A percentile compares a stretch with the other conserved stretches of the same genome.
Conservation (phyloP, 37 sponge, comb jelly and placozoan genomes). For the Mnemiopsis leidyi region DNA sequence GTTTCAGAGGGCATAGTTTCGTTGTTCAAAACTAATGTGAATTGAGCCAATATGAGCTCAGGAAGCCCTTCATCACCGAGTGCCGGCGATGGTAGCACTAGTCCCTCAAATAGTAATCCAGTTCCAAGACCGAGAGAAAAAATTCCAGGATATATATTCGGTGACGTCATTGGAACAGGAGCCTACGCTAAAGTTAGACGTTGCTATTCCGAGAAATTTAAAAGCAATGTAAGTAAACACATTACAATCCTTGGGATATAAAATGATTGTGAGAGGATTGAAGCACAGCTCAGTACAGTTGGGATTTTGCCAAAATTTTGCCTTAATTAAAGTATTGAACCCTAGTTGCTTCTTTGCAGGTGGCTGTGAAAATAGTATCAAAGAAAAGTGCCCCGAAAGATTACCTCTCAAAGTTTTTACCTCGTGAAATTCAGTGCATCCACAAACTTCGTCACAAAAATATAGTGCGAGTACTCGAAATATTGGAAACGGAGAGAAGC, state of each 20-base stretch:
- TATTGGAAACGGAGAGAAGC: constrained; percentile 75
- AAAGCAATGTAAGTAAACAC: constrained; percentile 31
- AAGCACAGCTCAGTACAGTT: too few relatives aligned
- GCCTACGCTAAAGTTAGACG: constrained; percentile 93
- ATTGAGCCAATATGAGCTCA: too few relatives aligned
- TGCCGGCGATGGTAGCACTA: too few relatives aligned
- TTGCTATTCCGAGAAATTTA: constrained; percentile 71
- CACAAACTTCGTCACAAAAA: constrained; percentile 70
- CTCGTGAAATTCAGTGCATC: constrained; percentile 80
- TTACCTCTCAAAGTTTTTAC: constrained; percentile 81
- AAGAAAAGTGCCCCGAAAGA: constrained; percentile 85
- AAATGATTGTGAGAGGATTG: too few relatives aligned
- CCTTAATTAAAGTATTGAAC: too few relatives aligned
- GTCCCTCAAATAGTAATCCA: too few relatives aligned
- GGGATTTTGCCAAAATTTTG: neutral
- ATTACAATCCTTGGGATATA: too few relatives aligned
- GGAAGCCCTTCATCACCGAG: too few relatives aligned
- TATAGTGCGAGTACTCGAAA: constrained; percentile 77
- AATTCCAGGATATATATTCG: constrained; percentile 57
- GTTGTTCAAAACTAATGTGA: neutral
- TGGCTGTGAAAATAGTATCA: constrained; percentile 88
- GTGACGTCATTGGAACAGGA: constrained; percentile 76
- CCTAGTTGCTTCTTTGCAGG: constrained; percentile 68
- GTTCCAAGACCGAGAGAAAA: constrained; percentile 26
- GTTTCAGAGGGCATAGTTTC: neutral